Conservation (phyloP, 2,797 vertebrate genomes). For the Heterohyrax brucei region DNA sequence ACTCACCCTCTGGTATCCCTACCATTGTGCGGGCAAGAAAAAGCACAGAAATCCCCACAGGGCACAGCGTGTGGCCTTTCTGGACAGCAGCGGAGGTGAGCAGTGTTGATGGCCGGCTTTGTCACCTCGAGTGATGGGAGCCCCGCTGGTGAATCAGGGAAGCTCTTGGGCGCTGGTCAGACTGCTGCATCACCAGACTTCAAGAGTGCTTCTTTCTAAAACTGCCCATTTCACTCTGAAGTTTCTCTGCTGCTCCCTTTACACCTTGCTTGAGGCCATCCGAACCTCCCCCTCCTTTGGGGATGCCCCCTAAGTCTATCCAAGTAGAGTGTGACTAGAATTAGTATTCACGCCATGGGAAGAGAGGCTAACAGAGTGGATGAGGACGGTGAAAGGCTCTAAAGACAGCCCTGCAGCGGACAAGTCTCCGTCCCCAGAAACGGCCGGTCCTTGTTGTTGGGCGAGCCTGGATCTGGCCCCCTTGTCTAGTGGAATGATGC, state of each 20-base stretch:
- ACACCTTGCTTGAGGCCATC: too few species aligned
- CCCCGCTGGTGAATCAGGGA: not conserved
- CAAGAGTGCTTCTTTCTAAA: rapidly evolving
- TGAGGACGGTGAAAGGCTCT: rapidly evolving
- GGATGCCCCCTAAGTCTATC: not conserved
- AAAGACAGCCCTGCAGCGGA: rapidly evolving
- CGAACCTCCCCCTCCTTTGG: rapidly evolving
- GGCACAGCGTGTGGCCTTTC: not conserved
- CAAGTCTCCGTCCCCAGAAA: not conserved
- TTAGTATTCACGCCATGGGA: not conserved
- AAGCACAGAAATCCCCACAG: not conserved
- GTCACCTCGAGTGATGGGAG: not conserved
- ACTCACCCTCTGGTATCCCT: not conserved
- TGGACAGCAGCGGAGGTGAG: not conserved
- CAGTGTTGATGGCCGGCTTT: not conserved
- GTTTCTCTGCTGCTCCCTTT: not conserved
- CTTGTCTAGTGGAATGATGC: rapidly evolving
- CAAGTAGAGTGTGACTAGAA: not conserved
- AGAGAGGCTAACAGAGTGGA: not conserved
- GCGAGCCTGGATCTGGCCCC: not conserved
- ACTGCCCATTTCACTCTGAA: not conserved
- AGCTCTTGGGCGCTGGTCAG: too few species aligned
- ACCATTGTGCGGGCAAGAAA: not conserved
- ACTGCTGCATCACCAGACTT: too few species aligned
- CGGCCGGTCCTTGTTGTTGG: rapidly evolving